phyloP scores from a whole-genome alignment of 2,888 invertebrate genomes.

The Noctuana brunneofusca region DNA sequence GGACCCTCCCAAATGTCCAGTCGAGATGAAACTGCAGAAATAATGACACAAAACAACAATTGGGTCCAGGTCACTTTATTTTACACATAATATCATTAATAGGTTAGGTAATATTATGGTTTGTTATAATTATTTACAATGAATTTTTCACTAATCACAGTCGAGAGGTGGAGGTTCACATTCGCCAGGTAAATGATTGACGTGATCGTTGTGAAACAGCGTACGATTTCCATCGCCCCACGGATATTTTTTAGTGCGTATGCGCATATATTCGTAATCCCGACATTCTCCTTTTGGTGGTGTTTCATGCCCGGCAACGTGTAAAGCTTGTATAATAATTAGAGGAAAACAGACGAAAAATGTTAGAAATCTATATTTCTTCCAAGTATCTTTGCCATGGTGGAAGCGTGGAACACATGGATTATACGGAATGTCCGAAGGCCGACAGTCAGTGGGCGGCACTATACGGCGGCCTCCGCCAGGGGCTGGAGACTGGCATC shows the following conservation, averaged over 20 bases:
- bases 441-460: slow-evolving; percentile 51
- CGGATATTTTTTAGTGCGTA: slow-evolving; percentile 92
- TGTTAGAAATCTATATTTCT: slow-evolving; percentile 57
- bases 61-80: slow-evolving; percentile 32
- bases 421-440: slow-evolving; percentile 51
- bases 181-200: slow-evolving; percentile 80
- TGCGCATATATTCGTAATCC: slow-evolving; percentile 89
- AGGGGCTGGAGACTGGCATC: slow-evolving; percentile 49
- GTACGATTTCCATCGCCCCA: slow-evolving; percentile 93
- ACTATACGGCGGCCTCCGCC: slow-evolving; percentile 52
- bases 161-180: slow-evolving; percentile 59
- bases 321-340: slow-evolving; percentile 55
- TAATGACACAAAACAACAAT: slow-evolving; percentile 1
- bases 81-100: not conserved
- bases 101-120: not conserved
- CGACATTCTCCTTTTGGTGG: slow-evolving; percentile 56
- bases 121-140: not conserved
- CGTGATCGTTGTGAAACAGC: slow-evolving; percentile 92
- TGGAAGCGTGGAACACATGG: slow-evolving; percentile 59
- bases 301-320: slow-evolving; percentile 44
- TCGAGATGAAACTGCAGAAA: slow-evolving; percentile 2
- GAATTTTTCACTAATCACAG: slow-evolving; percentile 53
- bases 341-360: slow-evolving; percentile 61
- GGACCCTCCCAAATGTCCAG: slow-evolving; percentile 26
- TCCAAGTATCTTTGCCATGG: slow-evolving; percentile 57